These are phyloP conservation scores for Sorex maritimensis DNA, from an alignment of 2,797 vertebrate species.

Conservation along the genomic window DNA sequence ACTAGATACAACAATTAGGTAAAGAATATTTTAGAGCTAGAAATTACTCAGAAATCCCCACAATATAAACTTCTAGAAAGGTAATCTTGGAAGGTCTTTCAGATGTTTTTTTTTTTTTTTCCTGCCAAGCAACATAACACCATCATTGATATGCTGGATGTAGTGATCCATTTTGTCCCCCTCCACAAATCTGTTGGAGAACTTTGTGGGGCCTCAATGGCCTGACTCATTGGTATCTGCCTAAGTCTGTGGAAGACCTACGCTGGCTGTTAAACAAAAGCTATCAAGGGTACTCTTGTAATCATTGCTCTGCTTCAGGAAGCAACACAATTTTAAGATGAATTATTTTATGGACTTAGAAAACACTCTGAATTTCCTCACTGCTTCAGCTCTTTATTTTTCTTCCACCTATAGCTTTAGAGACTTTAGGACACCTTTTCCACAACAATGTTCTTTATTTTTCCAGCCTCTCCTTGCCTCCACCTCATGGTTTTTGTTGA, in stretches of 20 bases:
- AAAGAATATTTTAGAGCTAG: not conserved
- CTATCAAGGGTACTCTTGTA: not conserved
- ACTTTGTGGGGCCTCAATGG: not conserved
- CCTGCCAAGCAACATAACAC: not conserved
- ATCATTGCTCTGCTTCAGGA: not conserved
- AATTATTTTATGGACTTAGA: not conserved
- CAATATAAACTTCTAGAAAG: not conserved
- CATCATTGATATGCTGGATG: not conserved
- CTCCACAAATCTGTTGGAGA: not conserved
- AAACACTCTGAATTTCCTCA: not conserved
- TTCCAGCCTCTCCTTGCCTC: not conserved
- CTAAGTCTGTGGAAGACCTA: not conserved
- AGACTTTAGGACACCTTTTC: not conserved
- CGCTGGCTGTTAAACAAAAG: not conserved
- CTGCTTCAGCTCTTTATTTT: too few relatives aligned
- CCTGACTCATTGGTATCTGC: not conserved
- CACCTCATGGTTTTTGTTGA: not conserved
- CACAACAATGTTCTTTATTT: not conserved
- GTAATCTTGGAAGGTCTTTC: not conserved
- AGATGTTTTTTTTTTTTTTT: not conserved
- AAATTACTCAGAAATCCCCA: conserved; percentile 2
- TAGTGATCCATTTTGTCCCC: not conserved
- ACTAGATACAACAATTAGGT: not conserved
- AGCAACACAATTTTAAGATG: not conserved
- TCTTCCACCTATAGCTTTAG: not conserved